Evolutionary conservation across 2,797 vertebrate species (phyloP), one percentile per base, ranked within the genome.

Genomic region (Botia almorhae): DNA sequence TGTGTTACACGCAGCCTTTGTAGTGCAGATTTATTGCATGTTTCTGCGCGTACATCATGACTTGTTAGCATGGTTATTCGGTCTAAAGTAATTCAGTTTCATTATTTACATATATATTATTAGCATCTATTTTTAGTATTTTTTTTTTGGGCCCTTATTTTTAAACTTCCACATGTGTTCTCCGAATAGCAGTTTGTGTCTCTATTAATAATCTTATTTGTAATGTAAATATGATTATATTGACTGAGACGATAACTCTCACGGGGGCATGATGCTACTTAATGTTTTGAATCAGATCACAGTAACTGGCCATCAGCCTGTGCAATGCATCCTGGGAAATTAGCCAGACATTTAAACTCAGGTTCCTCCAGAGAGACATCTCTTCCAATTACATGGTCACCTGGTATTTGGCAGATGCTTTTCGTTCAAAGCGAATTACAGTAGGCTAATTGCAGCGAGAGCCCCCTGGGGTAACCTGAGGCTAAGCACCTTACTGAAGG

Each of bases 351-450:
- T 29, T 72, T 43, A 73, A 43, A 4, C 19, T 0, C 53, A 39
- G 33, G 53, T 39, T 43, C 1, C 71, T n/a, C 14, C 2, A 61
- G 39, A 26, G 56, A 29, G 4, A n/a, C 43, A 61, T 74, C 39
- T 19, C 7, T 60, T 23, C 33, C 39, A 29, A 48, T 61, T 61
- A 74, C 29, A n/a, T 61, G 56, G 39, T 50, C 56, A 74, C 39
- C 56, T 74, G 56, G 39, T 48, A 29, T 48, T 74, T 39, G 39
- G 23, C 56, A 61, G 13, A 61, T 48, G 36, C 56, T 61, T 74
- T 39, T 74, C 26, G 43, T 74, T 61, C 16, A 74, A 74, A 74
- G 72, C 0, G 10, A 48, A 46, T 48, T 61, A 48, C 16, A 48
- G 21, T 48, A 50, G 14, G 16, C 21, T 48, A 61, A 61, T 12